phyloP scores from a whole-genome alignment of 1,140 invertebrate species.

The Magallana angulata region DNA sequence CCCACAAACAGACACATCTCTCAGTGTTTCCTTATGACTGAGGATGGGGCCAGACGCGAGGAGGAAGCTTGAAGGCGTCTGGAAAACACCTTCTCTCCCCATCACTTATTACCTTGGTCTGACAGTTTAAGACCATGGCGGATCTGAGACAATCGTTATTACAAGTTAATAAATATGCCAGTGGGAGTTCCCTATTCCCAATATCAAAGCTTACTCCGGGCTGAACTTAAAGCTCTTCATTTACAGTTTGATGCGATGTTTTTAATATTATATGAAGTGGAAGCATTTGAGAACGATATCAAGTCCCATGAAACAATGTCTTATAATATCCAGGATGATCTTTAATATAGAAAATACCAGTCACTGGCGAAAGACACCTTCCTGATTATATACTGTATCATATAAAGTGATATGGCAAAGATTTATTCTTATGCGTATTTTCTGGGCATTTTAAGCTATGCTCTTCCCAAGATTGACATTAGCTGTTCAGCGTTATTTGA shows the following conservation, averaged over 20 bases:
- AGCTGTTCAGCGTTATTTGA: too few species aligned
- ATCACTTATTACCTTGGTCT: slow-evolving; percentile 38
- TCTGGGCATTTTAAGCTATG: too few species aligned
- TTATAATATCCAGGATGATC: neutral
- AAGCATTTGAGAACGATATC: neutral
- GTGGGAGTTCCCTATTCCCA: neutral
- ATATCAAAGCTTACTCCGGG: neutral
- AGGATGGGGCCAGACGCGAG: neutral
- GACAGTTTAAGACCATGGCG: neutral
- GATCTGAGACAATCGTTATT: slow-evolving; percentile 8
- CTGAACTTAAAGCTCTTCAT: neutral
- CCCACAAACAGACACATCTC: slow-evolving; percentile 18
- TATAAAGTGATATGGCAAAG: too few species aligned
- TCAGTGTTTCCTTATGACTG: slow-evolving; percentile 6
- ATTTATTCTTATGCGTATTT: too few species aligned
- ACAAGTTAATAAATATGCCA: slow-evolving; percentile 32
- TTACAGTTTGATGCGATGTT: neutral
- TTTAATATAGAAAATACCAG: too few species aligned
- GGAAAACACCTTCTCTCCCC: slow-evolving; percentile 6
- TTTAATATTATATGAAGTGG: neutral
- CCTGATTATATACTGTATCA: too few species aligned
- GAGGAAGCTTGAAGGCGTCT: neutral
- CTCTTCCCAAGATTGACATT: too few species aligned
- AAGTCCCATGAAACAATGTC: neutral
- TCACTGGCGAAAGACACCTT: too few species aligned